Evolutionary conservation across 30 jellyfish, hydroid and myxozoan species (phyloP), one percentile per base, ranked within the genome.

Genomic region (Turritopsis rubra): DNA sequence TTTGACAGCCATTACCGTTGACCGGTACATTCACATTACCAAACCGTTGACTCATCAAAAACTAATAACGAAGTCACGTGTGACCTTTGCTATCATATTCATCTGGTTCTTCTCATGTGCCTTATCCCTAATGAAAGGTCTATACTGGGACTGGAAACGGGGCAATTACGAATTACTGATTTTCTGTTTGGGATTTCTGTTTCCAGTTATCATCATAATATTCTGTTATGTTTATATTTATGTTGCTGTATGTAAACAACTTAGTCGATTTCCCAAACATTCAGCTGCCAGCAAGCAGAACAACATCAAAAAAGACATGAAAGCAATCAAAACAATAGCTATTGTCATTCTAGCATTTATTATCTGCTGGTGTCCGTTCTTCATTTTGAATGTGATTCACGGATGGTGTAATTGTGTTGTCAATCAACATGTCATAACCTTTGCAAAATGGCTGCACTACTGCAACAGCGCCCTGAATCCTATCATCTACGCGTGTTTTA

Each of bases 351-450:
- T 82, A 0, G 89, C 88, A 0, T 89, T 89, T 66, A 24, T 85
- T 29, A 21, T 85, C 1, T 89, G 95, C 30, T 89, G 97, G 97
- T 68, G 91, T 16, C 97, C 97, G 18, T 89, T 89, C 72, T 85
- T 85, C 66, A 66, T 85, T 23, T 26, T 89, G 52, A 89, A 89
- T 52, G 53, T 89, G 80, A 13, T 82, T 16, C 71, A 78, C 53
- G 95, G 95, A 1, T 79, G 73, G 29, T 89, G 91, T 65, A 21
- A 52, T 8, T 80, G 87, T 84, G 65, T 0, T 0, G 23, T 80
- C 1, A 80, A 53, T n/a, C 75, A 27, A 22, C 83, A 80, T 0
- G 23, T 89, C 28, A 81, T 84, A 25, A 80, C 95, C 21, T 70
- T 73, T 24, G 29, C 95, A 29, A 89, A 89, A 81, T 65, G 81